Base-by-base conservation (phyloP, 2,113 vertebrate species). In the Clinocottus analis region DNA sequence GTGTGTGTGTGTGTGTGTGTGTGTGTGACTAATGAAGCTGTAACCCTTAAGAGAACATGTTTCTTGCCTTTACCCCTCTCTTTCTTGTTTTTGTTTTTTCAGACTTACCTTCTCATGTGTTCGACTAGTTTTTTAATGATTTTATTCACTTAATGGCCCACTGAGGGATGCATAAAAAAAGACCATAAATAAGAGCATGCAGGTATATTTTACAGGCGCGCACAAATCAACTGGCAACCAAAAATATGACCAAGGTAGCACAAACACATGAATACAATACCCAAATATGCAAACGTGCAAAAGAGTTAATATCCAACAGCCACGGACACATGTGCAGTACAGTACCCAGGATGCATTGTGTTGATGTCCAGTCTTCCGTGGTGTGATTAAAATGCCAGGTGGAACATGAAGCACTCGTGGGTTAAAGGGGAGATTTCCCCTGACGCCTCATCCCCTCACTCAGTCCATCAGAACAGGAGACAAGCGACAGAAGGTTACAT, bases 341-440 rank as follows among this genome's bases (percentile, higher is more conserved):
- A 49, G 47, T 37, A 56, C 39, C 29, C n/a, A 59, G 73, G 75
- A 66, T 67, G 59, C 65, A 70, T 37, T 73, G 51, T 39, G 60
- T 61, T 47, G 68, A 16, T 76, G 86, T 76, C 76, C 68, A 56
- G 25, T 76, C 72, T 49, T 69, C 75, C 72, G 63, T 39, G 27
- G 27, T 39, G 64, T 87, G 77, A 84, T 89, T 83, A 85, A 89
- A n/a, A 87, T 87, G 80, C 71, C 79, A 72, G 75, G 72, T 77
- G 83, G 35, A 79, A 75, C 80, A 79, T 56, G 23, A 82, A 80
- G 49, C 55, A 74, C 68, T 75, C 77, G 72, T 75, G 75, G 75
- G 83, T 81, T 59, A 37, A 56, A 58, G 72, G 43, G 68, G 43
- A 90, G 77, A 90, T 87, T 87, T 86, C 77, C 85, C 80, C 72